Evolutionary conservation across 2,888 invertebrate genomes (phyloP), one percentile per base, ranked within the genome.

Genomic region (Ophion ventricosus): DNA sequence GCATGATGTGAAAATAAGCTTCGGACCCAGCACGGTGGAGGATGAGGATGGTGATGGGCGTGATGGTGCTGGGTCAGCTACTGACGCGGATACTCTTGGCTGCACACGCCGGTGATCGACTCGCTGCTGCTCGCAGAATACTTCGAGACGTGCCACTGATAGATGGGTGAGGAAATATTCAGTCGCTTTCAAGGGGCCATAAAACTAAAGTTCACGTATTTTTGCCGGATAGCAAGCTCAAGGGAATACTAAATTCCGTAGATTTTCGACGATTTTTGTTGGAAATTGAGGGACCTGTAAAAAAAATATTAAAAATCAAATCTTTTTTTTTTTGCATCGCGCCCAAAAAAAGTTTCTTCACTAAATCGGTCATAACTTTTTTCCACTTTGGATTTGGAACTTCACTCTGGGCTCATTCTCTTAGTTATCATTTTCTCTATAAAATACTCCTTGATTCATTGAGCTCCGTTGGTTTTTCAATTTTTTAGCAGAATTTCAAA

Each of bases 31-130:
- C 89, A 91, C 91, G 92, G 92, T 90, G 92, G 92, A 92, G 92
- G 91, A 92, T 92, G 92, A 92, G 92, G 92, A 92, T 92, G 92
- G 92, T 92, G 92, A 90, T 92, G 91, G 92, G 91, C 88, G 91
- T 92, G 87, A 92, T 92, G 92, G 91, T 92, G 91, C 92, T 92
- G 90, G 92, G 92, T 91, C 92, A 92, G 91, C 90, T 92, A 85
- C 88, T 92, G 91, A 92, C 92, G 90, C 91, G 92, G 91, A 91
- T 92, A 86, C 87, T 92, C 84, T 90, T 92, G 85, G 92, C 92
- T 69, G 92, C 92, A 83, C 92, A 92, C 86, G 92, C 92, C 77
- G 92, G 91, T 86, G 92, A 92, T 88, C 92, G 92, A 66, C 92
- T 92, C 82, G 92, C 92, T 61, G 91, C 91, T 83, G 92, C 92